Base-by-base conservation (phyloP, 2,113 vertebrate genomes). In the Sebastes schlegelii region DNA sequence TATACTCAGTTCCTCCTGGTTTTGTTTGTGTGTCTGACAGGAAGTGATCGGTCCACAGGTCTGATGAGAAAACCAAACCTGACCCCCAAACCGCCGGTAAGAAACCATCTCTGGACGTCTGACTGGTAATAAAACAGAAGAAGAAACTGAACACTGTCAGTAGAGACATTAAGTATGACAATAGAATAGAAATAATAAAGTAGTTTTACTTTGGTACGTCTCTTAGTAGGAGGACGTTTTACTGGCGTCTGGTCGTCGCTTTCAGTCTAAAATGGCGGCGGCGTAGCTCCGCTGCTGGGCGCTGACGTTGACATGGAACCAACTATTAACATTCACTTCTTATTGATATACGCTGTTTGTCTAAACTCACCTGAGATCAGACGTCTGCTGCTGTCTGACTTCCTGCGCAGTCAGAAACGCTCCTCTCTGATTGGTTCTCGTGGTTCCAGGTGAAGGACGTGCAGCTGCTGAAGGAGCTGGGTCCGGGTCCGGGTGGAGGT, bases 401-500 rank as follows among this genome's bases (percentile, higher is more conserved):
- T 34, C 34, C 34, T 34, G 34, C 34, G 34, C 16, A 6, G 26
- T 42, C 48, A 14, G 9, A 46, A 58, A 10, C 34, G 62, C 54
- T 61, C 0, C 2, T 48, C 60, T 77, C 52, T 86, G 52, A 76
- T 80, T 82, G 89, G 71, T 48, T 34, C 64, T 21, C 16, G 8
- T 62, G 51, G 54, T 26, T 72, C 3, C 82, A 93, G 89, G 91
- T 89, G 55, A 91, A 95, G 70, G 93, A 95, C 60, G 86, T 80
- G 67, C 93, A 94, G 83, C 91, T 98, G 42, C 89, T 97, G 81
- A 92, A 94, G 2, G 95, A 97, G 86, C 74, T 97, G 4, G 94
- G 95, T 62, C 93, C 65, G 0, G 95, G 96, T 51, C 85, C 66
- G 0, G 95, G 96, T 51, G 83, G 87, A 79, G 96, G 96, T 64